These are phyloP conservation scores for Tauraco erythrolophus DNA, from an alignment of 2,113 vertebrate species.

Conservation along the genomic window DNA sequence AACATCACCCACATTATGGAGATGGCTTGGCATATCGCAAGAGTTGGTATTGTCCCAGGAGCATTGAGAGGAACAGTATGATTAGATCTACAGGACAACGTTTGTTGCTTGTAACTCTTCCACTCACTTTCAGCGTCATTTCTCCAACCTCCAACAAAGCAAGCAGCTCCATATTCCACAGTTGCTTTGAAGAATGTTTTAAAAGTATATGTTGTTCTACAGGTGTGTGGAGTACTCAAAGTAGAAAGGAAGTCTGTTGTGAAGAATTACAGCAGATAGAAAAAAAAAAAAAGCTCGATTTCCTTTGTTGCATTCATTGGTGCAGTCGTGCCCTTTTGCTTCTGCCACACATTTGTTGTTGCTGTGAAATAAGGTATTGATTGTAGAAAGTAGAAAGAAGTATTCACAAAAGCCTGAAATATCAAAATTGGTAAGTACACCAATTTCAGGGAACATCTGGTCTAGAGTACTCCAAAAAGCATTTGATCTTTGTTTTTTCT, in stretches of 20 bases:
- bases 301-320: background rate
- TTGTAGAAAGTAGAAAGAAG: background rate
- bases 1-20: background rate
- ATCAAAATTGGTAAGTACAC: background rate
- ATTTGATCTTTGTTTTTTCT: background rate
- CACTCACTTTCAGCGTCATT: background rate
- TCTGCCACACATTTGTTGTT: background rate
- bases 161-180: background rate
- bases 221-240: background rate
- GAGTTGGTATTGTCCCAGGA: background rate
- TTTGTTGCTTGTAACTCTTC: background rate
- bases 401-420: background rate
- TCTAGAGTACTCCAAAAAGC: background rate
- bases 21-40: background rate
- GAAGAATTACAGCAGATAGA: background rate
- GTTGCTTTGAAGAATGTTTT: background rate
- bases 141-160: background rate
- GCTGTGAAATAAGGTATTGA: background rate
- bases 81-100: background rate
- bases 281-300: background rate
- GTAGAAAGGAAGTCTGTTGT: background rate
- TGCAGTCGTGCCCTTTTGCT: background rate
- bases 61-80: rapidly evolving
- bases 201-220: background rate
- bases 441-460: background rate